A percentile compares a stretch with the other conserved stretches of the same genome.
Evolutionary conservation across 2,113 vertebrate species (phyloP).

Genomic region (Todiramphus saurophagus): DNA sequence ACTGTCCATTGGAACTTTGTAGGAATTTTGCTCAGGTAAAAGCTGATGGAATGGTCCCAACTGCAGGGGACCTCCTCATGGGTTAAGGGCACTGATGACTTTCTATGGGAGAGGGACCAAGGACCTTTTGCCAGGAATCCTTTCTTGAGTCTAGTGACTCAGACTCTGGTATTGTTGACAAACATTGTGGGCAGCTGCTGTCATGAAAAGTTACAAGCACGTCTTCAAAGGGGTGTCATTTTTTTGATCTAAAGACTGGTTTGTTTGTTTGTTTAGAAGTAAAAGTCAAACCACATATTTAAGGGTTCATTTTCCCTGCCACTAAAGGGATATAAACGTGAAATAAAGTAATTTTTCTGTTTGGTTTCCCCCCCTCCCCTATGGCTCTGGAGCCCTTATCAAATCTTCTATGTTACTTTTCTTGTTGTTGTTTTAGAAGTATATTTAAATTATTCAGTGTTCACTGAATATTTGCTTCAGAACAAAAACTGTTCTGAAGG

Average conservation of each 20-base stretch:
- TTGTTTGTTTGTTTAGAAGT: background rate
- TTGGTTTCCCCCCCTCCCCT: background rate
- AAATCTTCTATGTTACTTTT: background rate
- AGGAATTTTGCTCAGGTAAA: background rate
- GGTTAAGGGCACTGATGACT: background rate
- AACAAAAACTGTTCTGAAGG: slow-evolving; percentile 13
- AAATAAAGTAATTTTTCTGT: background rate
- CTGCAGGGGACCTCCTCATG: background rate
- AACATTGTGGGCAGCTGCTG: background rate
- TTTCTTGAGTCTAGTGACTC: background rate
- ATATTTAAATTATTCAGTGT: background rate
- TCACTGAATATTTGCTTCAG: slow-evolving; percentile 3
- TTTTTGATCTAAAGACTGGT: background rate
- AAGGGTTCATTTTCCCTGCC: background rate
- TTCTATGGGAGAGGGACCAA: background rate
- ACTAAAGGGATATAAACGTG: background rate
- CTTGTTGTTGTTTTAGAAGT: background rate
- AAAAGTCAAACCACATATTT: background rate
- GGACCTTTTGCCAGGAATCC: background rate
- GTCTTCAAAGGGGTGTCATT: background rate
- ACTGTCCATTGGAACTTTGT: background rate
- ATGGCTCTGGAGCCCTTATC: background rate
- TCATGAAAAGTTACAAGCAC: background rate
- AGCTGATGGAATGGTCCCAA: background rate
- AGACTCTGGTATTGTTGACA: background rate